A percentile compares a stretch with the other conserved stretches of the same genome.
These are phyloP conservation scores for Parotocinclus haroldoi DNA, from an alignment of 2,797 vertebrate species.

Conservation along the genomic window DNA sequence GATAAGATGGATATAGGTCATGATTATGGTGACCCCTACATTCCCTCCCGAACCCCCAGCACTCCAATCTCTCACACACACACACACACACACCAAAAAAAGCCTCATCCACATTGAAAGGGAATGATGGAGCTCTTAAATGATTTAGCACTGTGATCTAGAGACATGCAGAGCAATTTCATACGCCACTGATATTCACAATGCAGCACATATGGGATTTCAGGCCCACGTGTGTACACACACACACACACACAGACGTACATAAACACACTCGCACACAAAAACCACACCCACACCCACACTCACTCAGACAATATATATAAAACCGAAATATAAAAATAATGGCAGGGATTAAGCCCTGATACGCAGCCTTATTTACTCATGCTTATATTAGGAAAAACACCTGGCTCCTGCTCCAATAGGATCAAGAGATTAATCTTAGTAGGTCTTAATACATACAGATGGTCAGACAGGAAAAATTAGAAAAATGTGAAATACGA, in stretches of 20 bases:
- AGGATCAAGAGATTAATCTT: constrained; percentile 90
- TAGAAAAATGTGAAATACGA: constrained; percentile 91
- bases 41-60: constrained; percentile 39
- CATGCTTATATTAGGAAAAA: constrained; percentile 70
- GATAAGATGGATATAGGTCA: constrained; percentile 68
- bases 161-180: constrained; percentile 74
- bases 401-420: constrained; percentile 82
- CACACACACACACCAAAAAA: constrained; percentile 38
- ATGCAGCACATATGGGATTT: constrained; percentile 59
- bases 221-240: constrained; percentile 43
- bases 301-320: too few species aligned
- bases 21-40: constrained; percentile 60
- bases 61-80: constrained; percentile 23
- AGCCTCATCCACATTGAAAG: constrained; percentile 52
- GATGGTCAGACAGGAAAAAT: constrained; percentile 91
- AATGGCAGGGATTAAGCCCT: constrained; percentile 79
- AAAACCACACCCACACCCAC: too few species aligned
- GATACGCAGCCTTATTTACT: constrained; percentile 80
- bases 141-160: constrained; percentile 69
- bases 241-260: too few species aligned
- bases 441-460: constrained; percentile 85
- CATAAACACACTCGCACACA: too few species aligned
- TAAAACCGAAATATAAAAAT: constrained; percentile 75
- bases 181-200: constrained; percentile 71
- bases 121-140: constrained; percentile 73